Evolutionary conservation across 2,888 invertebrate species (phyloP).

Genomic region (Drosophila rubida): DNA sequence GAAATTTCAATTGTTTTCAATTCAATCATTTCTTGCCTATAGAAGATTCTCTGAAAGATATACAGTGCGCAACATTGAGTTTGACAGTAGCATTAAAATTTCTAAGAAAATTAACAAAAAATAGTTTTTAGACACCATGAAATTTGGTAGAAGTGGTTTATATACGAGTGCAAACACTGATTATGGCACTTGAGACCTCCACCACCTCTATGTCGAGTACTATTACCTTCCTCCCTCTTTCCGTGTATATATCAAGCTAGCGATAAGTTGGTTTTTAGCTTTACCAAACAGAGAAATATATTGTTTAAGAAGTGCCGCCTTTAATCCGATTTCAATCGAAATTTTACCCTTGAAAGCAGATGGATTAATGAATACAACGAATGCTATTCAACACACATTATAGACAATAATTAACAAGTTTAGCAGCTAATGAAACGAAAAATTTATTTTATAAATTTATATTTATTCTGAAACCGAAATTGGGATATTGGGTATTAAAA

Average conservation of each 20-base stretch:
- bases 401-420: not conserved
- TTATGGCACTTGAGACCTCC: conserved; percentile 1
- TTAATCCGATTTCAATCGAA: not conserved
- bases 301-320: not conserved
- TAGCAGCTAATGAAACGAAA: not conserved
- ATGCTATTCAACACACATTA: not conserved
- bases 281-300: not conserved
- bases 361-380: not conserved
- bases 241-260: not conserved
- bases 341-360: not conserved
- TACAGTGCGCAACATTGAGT: too few species aligned
- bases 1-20: not conserved
- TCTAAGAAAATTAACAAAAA: not conserved
- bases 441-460: not conserved
- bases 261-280: not conserved
- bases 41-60: not conserved
- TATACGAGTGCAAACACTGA: not conserved
- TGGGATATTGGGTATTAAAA: not conserved
- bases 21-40: not conserved
- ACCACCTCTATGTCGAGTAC: not conserved
- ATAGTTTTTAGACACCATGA: not conserved
- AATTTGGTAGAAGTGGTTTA: not conserved
- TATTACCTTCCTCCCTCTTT: not conserved
- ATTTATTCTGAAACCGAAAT: not conserved
- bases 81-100: not conserved